Base-by-base conservation (phyloP, 2,888 invertebrate species). In the Dolichopus griseipennis region DNA sequence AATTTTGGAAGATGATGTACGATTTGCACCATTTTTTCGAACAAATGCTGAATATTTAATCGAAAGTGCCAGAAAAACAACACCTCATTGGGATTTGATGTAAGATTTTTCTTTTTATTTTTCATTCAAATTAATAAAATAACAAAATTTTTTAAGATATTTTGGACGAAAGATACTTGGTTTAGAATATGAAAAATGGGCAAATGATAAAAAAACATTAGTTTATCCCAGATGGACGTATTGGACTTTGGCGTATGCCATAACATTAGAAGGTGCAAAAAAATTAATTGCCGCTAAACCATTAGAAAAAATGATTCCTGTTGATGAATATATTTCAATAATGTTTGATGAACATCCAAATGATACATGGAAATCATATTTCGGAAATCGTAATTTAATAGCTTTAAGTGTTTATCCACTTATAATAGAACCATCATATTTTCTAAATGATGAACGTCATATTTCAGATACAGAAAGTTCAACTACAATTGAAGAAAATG, bases 301-400 rank as follows among this genome's bases (percentile, higher is more conserved):
- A 0, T 81, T 99, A 2, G 82, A 86, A 43, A 91, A 90, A 73
- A 82, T 99, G 79, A 79, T 99, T 66, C 97, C 99, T 0, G 96
- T 99, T 0, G 99, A 99, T 81, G 99, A 99, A 80, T 98, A 90
- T 79, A 83, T 99, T 65, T 99, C 99, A 0, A 91, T 99, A 71
- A 91, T 99, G 88, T 97, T 94, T 77, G 86, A 95, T 77, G 86
- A 88, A 71, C 96, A 96, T 81, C 93, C 95, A 1, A 89, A 91
- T 75, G 82, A 83, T 0, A 86, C 88, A 0, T 97, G 96, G 95
- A 91, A 90, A 76, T 77, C 83, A 0, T 85, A 88, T 70, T 98
- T 90, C 79, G 84, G 87, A 0, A 83, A 84, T 0, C 86, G 96
- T n/a, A 85, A 94, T 81, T 79, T 99, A 66, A 81, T 87, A n/a